Evolutionary conservation across 2,113 vertebrate species (phyloP), one percentile per base, ranked within the genome.

Genomic region (Colius striatus): DNA sequence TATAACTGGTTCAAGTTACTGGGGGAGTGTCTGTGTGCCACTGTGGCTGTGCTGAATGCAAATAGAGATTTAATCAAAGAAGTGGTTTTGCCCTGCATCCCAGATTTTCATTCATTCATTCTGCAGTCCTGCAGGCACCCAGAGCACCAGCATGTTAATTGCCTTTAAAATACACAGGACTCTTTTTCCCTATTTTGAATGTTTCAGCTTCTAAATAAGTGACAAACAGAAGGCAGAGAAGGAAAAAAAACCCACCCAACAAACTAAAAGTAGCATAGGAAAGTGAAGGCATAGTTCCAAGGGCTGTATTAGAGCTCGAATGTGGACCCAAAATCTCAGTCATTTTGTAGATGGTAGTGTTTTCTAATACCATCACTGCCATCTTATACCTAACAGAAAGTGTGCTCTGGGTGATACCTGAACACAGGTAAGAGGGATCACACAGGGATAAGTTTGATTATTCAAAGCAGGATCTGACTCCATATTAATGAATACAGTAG

Each of bases 1-100:
- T 77, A 21, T 0, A 71, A 43, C 34, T 30, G 26, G 8, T 61
- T 67, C 0, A 0, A 53, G 34, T 63, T 84, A 83, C 73, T 57
- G 54, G 53, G 50, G 80, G 57, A 76, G 41, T 16, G 53, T 48
- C 65, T 78, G 60, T 21, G 70, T 84, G 84, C 54, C 30, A 25
- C 77, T 27, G 55, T 32, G 55, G 4, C 57, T 86, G 72, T 50
- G 68, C 83, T 75, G 92, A 93, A 92, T 93, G 76, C 68, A 91
- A 86, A 93, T n/a, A 45, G 65, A 53, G 43, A 18, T 81, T 78
- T 68, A 78, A 83, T 94, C 68, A 81, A 86, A 95, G 47, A 50
- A 83, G 55, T 26, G 25, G 16, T 36, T 90, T 73, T 89, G 70
- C 89, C 61, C 45, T 4, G 11, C 27, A 68, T 61, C 43, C 62